These are phyloP conservation scores for Echeneis naucrates DNA, from an alignment of 2,797 vertebrate genomes.

Conservation along the genomic window DNA sequence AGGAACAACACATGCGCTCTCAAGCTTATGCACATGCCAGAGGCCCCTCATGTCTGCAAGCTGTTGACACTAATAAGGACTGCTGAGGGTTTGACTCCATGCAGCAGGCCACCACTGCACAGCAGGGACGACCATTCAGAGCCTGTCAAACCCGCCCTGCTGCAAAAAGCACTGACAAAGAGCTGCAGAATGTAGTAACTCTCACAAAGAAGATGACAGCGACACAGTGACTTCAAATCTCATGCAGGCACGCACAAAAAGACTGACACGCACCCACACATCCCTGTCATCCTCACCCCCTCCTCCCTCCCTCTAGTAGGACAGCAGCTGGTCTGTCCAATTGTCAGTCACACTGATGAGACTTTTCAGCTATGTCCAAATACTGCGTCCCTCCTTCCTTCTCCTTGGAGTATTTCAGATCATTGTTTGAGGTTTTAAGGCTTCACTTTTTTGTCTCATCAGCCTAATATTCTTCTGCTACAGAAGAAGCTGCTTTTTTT, in stretches of 20 bases:
- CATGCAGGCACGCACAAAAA: constrained; percentile 67
- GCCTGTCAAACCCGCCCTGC: constrained; percentile 76
- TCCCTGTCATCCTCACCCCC: constrained; percentile 52
- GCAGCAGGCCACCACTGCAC: constrained; percentile 75
- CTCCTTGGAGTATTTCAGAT: too few relatives aligned
- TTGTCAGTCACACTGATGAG: constrained; percentile 74
- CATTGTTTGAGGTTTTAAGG: not conserved
- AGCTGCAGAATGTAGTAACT: constrained; percentile 68
- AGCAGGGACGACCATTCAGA: constrained; percentile 81
- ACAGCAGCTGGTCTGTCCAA: constrained; percentile 74
- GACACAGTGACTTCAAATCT: constrained; percentile 77
- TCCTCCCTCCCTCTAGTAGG: constrained; percentile 50
- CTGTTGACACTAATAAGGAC: constrained; percentile 82
- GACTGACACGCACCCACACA: constrained; percentile 40
- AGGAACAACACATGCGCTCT: constrained; percentile 23
- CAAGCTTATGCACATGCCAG: constrained; percentile 25
- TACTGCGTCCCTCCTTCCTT: constrained; percentile 52
- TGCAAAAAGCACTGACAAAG: constrained; percentile 73
- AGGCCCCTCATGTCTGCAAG: constrained; percentile 66
- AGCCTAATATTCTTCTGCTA: too few relatives aligned
- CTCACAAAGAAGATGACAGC: constrained; percentile 74
- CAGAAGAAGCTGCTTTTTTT: too few relatives aligned
- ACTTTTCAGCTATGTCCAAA: constrained; percentile 71
- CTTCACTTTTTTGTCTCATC: not conserved
- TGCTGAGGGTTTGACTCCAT: constrained; percentile 78